These are phyloP conservation scores for Drosophila punjabiensis DNA, from an alignment of 1,140 invertebrate species.

Conservation along the genomic window DNA sequence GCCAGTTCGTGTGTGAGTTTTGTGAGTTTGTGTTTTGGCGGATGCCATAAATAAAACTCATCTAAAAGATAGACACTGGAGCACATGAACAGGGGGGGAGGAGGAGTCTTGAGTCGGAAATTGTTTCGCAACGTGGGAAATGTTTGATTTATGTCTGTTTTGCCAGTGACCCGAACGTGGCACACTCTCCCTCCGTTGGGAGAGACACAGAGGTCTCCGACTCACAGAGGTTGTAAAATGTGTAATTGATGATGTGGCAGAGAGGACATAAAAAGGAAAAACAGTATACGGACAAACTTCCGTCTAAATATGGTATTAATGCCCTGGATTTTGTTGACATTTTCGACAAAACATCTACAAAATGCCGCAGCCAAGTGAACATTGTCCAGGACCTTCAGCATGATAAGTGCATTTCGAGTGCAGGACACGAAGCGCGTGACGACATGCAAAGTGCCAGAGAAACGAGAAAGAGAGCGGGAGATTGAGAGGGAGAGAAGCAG, in stretches of 20 bases:
- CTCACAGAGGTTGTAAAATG: conserved; percentile 77
- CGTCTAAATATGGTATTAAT: conserved; percentile 57
- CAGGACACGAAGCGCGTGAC: conserved; percentile 75
- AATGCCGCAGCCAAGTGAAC: conserved; percentile 48
- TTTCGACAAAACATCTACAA: conserved; percentile 82
- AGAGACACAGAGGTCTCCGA: not conserved
- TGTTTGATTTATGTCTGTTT: conserved; percentile 82
- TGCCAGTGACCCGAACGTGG: conserved; percentile 63
- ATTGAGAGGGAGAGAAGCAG: no score
- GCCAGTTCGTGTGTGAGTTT: conserved; percentile 21
- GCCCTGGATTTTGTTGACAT: conserved; percentile 73
- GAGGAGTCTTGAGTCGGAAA: conserved; percentile 74
- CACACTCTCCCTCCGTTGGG: not conserved
- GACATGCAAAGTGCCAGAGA: conserved; percentile 68
- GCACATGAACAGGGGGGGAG: conserved; percentile 20
- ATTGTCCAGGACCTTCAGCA: conserved; percentile 44
- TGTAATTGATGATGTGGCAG: conserved; percentile 83
- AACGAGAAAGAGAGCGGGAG: conserved; percentile 1
- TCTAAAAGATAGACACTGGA: conserved; percentile 72
- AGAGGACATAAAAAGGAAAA: conserved; percentile 64
- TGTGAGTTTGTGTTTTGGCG: conserved; percentile 63
- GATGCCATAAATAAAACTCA: conserved; percentile 82
- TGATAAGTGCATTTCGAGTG: conserved; percentile 79
- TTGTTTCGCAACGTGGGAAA: conserved; percentile 83
- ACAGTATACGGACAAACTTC: conserved; percentile 20